Evolutionary conservation across 2,113 vertebrate genomes (phyloP), one percentile per base, ranked within the genome.

Genomic region (Corynorhinus townsendii): DNA sequence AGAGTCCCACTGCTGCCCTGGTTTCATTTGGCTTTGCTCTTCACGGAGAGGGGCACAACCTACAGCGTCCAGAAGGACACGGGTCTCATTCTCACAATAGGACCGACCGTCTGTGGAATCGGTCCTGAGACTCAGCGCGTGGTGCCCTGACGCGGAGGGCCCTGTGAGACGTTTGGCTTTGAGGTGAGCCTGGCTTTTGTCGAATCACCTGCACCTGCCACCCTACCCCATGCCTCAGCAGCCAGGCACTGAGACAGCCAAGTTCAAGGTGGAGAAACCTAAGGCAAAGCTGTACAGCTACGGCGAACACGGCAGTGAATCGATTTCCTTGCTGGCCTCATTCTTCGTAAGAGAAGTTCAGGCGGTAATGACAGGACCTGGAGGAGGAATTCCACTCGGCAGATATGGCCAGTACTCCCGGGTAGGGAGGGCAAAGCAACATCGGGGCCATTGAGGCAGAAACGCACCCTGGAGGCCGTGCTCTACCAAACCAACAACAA

Each of bases 121-220:
- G 33, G n/a, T 20, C 22, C 1, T 11, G 10, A 87, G 30, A 28
- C 20, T 54, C 20, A 4, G 40, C 17, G 52, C 52, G 3, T 54
- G 52, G 52, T 54, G 26, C 0, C 6, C 14, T 49, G 8, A 14
- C 16, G 26, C 2, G 4, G 30, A 68, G 20, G 3, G 11, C 47
- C 83, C 40, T 26, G 7, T 9, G 56, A 68, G 3, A 5, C 3
- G 4, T 76, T 49, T 26, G 26, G 56, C 66, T 77, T 30, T 19
- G 47, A 87, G 28, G 17, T 2, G 76, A 43, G 11, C 14, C 40
- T 1, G 14, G 14, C 11, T 47, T 14, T 30, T 5, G 15, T 47
- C 22, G 4, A 20, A 19, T 7, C 19, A 3, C 8, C 20, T 5
- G 14, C 1, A 11, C 7, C 1, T 26, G 1, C 15, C 33, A 1